Percentiles rank a stretch among this genome's conserved stretches.
Conservation (phyloP, 2,113 vertebrate species). For the Onychostruthus taczanowskii region DNA sequence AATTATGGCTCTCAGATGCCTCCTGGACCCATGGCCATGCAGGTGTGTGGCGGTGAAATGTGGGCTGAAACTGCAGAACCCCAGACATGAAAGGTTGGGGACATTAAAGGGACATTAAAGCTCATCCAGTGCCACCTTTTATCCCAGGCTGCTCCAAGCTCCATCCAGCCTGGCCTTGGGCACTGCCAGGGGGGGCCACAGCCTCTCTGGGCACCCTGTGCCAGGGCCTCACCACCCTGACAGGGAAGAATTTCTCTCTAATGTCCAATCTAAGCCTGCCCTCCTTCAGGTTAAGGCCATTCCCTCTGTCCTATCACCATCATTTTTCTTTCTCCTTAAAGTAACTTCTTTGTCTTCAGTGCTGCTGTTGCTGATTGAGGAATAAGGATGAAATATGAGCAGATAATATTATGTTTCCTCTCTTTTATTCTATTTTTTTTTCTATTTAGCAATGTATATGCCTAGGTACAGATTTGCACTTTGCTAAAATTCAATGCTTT, state of each 20-base stretch:
- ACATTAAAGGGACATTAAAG: background rate
- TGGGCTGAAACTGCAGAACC: background rate
- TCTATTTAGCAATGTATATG: background rate
- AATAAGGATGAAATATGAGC: background rate
- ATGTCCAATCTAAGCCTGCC: background rate
- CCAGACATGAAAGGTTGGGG: background rate
- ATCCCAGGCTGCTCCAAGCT: background rate
- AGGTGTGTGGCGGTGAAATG: constrained; percentile 72
- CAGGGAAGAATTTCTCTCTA: background rate
- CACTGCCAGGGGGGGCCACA: background rate
- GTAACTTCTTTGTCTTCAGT: background rate
- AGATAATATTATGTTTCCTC: background rate
- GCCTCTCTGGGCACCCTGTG: background rate
- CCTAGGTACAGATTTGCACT: background rate
- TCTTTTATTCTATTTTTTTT: background rate
- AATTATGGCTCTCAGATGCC: constrained; percentile 92
- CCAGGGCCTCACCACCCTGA: background rate
- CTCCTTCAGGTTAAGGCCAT: background rate
- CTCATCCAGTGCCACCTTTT: background rate
- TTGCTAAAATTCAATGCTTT: background rate
- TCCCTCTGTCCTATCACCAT: background rate
- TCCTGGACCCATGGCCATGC: constrained; percentile 88
- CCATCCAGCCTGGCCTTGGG: fast-evolving
- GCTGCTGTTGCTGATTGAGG: background rate
- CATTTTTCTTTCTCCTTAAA: background rate